Evolutionary conservation across 2,113 vertebrate genomes (phyloP).

Genomic region (Pelvicachromis taeniatus): DNA sequence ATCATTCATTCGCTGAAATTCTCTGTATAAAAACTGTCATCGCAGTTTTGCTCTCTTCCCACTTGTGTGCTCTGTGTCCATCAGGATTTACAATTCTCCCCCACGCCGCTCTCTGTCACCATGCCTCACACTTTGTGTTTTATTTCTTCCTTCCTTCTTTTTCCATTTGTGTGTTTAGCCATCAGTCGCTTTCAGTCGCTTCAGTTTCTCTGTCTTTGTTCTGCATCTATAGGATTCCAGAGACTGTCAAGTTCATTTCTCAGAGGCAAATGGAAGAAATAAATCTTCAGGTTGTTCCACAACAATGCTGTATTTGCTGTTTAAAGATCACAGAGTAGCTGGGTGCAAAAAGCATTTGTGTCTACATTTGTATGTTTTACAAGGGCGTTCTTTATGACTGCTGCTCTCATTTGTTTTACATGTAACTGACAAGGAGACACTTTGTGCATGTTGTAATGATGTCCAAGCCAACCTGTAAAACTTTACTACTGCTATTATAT

Average conservation of each 20-base stretch:
- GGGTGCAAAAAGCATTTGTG: slow-evolving; percentile 3
- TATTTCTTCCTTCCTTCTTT: neutral
- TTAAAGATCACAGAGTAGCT: neutral
- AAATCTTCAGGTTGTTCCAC: neutral
- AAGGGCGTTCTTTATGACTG: slow-evolving; percentile 40
- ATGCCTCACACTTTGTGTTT: neutral
- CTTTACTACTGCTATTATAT: slow-evolving; percentile 69
- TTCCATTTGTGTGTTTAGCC: neutral
- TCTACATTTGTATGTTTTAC: slow-evolving; percentile 32
- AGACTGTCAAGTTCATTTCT: slow-evolving; percentile 25
- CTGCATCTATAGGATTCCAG: slow-evolving; percentile 2
- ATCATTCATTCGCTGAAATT: slow-evolving; percentile 27
- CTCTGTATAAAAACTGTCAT: slow-evolving; percentile 13
- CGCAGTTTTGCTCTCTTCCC: slow-evolving; percentile 2
- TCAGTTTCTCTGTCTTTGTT: slow-evolving; percentile 17
- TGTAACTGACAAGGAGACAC: slow-evolving; percentile 51
- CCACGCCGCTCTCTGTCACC: neutral
- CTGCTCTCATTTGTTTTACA: slow-evolving; percentile 56
- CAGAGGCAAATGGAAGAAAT: slow-evolving; percentile 11
- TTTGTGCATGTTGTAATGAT: slow-evolving; percentile 56
- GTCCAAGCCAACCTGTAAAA: slow-evolving; percentile 66
- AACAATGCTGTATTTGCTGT: neutral
- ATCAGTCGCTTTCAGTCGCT: slow-evolving; percentile 2
- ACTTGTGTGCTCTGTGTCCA: slow-evolving; percentile 1
- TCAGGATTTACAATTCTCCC: slow-evolving; percentile 30